These are phyloP conservation scores for Archocentrus centrarchus DNA, from an alignment of 2,113 vertebrate species.

Conservation along the genomic window DNA sequence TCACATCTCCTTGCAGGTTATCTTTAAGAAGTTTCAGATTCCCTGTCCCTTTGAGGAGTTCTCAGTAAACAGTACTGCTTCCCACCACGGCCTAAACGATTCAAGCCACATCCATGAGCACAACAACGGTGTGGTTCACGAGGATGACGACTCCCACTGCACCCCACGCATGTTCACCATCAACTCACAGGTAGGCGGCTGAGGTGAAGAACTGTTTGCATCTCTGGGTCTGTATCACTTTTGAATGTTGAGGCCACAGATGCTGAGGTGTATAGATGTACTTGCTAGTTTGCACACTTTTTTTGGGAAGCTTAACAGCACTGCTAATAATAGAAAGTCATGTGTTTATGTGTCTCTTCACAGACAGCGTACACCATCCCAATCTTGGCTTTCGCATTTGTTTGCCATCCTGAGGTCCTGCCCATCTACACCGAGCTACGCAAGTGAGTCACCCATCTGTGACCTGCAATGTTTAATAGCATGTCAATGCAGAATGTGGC, in stretches of 20 bases:
- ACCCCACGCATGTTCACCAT: slow-evolving; percentile 87
- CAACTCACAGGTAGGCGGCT: slow-evolving; percentile 89
- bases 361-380: slow-evolving; percentile 98
- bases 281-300: neutral
- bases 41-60: slow-evolving; percentile 86
- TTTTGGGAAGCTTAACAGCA: neutral
- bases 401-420: slow-evolving; percentile 97
- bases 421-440: slow-evolving; percentile 98
- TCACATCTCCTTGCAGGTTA: slow-evolving; percentile 85
- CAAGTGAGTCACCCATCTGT: slow-evolving; percentile 84
- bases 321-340: slow-evolving; percentile 15
- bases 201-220: neutral
- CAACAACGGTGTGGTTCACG: slow-evolving; percentile 60
- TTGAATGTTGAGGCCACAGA: neutral
- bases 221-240: neutral
- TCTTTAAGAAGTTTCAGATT: slow-evolving; percentile 96
- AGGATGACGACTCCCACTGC: slow-evolving; percentile 78
- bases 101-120: slow-evolving; percentile 67
- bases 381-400: slow-evolving; percentile 97
- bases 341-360: slow-evolving; percentile 26
- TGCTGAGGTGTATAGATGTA: neutral
- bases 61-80: slow-evolving; percentile 77
- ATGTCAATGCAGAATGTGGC: slow-evolving; percentile 5
- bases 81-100: slow-evolving; percentile 40
- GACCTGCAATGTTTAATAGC: neutral